Base-by-base conservation (phyloP, 30 jellyfish, hydroid and myxozoan species). In the Aurelia aurita region DNA sequence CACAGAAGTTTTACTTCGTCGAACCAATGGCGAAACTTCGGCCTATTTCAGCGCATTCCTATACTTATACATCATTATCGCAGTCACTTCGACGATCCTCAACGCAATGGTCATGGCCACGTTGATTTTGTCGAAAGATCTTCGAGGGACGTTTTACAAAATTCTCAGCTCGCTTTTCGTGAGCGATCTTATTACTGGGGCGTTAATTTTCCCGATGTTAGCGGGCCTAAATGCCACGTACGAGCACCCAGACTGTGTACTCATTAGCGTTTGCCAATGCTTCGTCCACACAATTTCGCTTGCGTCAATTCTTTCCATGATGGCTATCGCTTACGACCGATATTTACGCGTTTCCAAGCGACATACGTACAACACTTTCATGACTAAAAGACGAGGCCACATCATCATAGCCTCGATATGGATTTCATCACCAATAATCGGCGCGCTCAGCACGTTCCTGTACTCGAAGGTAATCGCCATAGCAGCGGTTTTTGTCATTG, bases 291-390 rank as follows among this genome's bases (percentile, higher is more conserved):
- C 90, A 19, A 57, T 80, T 25, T 65, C 90, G 9, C 61, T 65
- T 15, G 80, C 90, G 3, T 43, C 83, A 39, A 80, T 80, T n/a
- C 74, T 80, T 8, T 80, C 90, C 66, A 80, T 80, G 90, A 14
- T 80, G 64, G 90, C 90, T 27, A 80, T 80, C 12, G 83, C 90
- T 28, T 80, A 80, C 67, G 90, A 80, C 57, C 84, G 90, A 13
- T 80, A 80, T 51, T 49, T 80, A 59, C 82, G 90, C 51, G 90
- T 71, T 3, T 69, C 83, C 21, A 80, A 63, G 34, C 61, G 83
- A 51, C 90, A 80, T 15, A 23, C 82, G 15, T 80, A 80, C 83
- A 80, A 49, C 83, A 6, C 57, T 69, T 80, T 62, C 54, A 80
- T 80, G 90, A 80, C 72, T 60, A 66, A 80, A 58, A 25, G 57